Evolutionary conservation across 2,113 vertebrate species (phyloP).

Genomic region (Numida meleagris): DNA sequence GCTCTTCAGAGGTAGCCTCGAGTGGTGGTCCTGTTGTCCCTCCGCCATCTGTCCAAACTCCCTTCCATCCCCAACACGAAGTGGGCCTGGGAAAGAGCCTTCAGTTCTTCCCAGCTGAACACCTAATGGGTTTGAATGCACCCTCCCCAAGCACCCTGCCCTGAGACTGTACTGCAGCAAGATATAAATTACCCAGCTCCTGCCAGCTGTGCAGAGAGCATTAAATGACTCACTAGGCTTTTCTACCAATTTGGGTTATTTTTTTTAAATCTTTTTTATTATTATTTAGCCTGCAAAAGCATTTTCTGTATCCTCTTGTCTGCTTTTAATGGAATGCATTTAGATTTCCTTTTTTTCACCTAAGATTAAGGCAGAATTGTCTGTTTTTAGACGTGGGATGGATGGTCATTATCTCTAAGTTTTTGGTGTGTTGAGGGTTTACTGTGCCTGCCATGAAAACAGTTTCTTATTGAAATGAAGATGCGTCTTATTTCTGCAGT

Average conservation of each 20-base stretch:
- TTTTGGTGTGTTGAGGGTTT: background rate
- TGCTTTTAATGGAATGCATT: conserved; percentile 36
- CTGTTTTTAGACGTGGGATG: conserved; percentile 1
- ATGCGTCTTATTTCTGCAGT: conserved; percentile 1
- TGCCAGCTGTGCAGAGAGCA: background rate
- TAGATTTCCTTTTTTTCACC: background rate
- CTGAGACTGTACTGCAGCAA: background rate
- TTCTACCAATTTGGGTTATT: background rate
- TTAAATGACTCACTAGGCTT: conserved; percentile 31
- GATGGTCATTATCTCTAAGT: conserved; percentile 26
- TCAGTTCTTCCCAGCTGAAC: background rate
- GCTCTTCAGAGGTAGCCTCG: background rate
- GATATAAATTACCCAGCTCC: background rate
- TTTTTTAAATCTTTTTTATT: background rate
- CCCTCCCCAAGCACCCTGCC: background rate
- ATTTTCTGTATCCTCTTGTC: conserved; percentile 17
- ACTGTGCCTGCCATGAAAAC: conserved; percentile 27
- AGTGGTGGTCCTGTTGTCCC: background rate
- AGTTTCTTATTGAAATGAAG: background rate
- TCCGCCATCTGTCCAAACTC: background rate
- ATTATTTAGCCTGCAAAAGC: conserved; percentile 32
- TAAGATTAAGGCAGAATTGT: conserved; percentile 2
- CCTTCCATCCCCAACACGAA: background rate
- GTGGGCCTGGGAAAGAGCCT: background rate
- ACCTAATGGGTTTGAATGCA: background rate